Percentiles rank a stretch among this genome's conserved stretches.
Evolutionary conservation across 2,113 vertebrate genomes (phyloP).

Genomic region (Malurus cyaneus): DNA sequence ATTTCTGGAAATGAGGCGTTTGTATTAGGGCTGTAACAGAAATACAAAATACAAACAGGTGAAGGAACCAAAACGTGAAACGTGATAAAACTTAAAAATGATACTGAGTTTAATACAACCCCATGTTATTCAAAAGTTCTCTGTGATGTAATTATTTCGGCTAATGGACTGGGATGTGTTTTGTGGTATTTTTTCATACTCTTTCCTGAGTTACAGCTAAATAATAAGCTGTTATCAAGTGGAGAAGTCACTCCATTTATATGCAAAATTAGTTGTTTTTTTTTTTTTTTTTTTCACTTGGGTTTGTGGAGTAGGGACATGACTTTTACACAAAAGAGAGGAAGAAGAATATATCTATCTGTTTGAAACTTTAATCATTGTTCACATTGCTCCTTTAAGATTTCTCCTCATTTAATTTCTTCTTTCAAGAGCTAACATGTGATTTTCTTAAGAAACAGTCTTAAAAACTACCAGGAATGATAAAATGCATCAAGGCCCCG

Average conservation of each 20-base stretch:
- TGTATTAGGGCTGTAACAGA: background rate
- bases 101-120: background rate
- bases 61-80: background rate
- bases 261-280: background rate
- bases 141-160: background rate
- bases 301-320: background rate
- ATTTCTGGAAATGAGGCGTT: too few relatives aligned
- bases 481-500: background rate
- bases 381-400: background rate
- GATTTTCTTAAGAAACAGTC: background rate
- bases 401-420: background rate
- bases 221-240: background rate
- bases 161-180: background rate
- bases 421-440: background rate
- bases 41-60: background rate
- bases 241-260: background rate
- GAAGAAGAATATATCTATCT: background rate
- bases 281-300: background rate
- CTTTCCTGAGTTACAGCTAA: background rate
- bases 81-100: background rate
- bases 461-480: background rate
- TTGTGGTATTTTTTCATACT: background rate
- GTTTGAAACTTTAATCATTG: background rate
- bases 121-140: background rate
- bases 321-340: background rate